A percentile compares a stretch with the other conserved stretches of the same genome.
Conservation (phyloP, 2,888 invertebrate genomes). For the Nineta flava region DNA sequence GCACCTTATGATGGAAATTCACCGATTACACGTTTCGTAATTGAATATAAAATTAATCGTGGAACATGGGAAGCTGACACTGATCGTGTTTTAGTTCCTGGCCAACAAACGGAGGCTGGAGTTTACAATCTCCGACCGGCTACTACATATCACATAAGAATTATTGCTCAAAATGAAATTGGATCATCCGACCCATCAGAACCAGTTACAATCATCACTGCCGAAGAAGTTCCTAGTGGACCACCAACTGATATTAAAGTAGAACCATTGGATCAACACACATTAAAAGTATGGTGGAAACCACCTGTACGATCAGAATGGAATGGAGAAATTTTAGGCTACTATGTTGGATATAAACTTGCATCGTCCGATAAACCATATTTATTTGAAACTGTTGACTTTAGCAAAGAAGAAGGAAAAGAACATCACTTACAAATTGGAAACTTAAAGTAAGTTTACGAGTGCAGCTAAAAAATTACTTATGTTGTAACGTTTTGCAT, state of each 20-base stretch:
- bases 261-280: conserved; percentile 76
- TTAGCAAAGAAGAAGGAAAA: conserved; percentile 80
- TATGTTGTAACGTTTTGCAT: not conserved
- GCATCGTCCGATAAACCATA: conserved; percentile 73
- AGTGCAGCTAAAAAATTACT: conserved; percentile 1
- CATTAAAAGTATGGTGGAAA: conserved; percentile 77
- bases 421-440: conserved; percentile 73
- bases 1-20: conserved; percentile 87
- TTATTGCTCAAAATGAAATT: conserved; percentile 86
- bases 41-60: conserved; percentile 80
- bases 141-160: conserved; percentile 82
- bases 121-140: conserved; percentile 80
- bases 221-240: conserved; percentile 79
- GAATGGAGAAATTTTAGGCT: conserved; percentile 84
- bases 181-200: conserved; percentile 88
- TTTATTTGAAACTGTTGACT: conserved; percentile 82
- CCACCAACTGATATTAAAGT: conserved; percentile 72
- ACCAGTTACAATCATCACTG: conserved; percentile 85
- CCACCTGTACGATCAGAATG: conserved; percentile 77
- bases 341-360: conserved; percentile 80
- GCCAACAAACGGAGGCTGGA: conserved; percentile 75
- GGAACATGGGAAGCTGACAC: conserved; percentile 71
- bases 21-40: conserved; percentile 73
- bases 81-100: conserved; percentile 78
- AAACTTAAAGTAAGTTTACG: conserved; percentile 43